phyloP scores from a whole-genome alignment of 2,113 vertebrate species.

The Prionailurus viverrinus region DNA sequence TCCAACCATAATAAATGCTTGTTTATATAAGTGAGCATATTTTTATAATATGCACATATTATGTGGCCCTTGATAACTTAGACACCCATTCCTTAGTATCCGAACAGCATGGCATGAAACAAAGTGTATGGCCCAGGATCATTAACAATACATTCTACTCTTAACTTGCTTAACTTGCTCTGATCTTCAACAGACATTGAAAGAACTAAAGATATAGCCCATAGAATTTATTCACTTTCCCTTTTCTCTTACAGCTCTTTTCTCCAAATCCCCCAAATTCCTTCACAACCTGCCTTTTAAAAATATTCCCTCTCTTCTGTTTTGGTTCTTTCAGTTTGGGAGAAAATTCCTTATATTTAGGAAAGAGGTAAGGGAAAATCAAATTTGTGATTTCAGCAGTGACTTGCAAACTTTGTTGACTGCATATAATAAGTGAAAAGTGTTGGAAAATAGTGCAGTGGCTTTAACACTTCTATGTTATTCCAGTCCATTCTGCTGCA shows the following conservation, averaged over 20 bases:
- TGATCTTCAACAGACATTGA: constrained; percentile 12
- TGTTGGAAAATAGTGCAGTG: not conserved
- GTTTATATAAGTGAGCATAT: not conserved
- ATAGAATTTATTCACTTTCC: not conserved
- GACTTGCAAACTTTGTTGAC: not conserved
- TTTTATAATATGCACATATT: constrained; percentile 23
- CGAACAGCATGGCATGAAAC: not conserved
- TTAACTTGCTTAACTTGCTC: constrained; percentile 49
- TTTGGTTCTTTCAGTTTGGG: not conserved
- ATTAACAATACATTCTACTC: not conserved
- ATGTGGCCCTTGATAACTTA: constrained; percentile 3
- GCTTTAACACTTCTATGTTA: not conserved
- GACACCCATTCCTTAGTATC: not conserved
- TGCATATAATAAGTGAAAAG: not conserved
- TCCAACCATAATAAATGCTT: constrained; percentile 1
- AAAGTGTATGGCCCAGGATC: not conserved
- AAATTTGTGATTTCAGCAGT: not conserved
- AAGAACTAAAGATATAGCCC: not conserved
- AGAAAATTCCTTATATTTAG: not conserved
- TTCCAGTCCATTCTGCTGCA: not conserved
- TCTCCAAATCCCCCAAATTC: not conserved
- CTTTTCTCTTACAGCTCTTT: not conserved
- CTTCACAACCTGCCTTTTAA: not conserved
- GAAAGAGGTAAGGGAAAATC: not conserved
- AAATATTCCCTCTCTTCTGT: not conserved